phyloP scores from a whole-genome alignment of 2,888 invertebrate genomes.

The Achlya flavicornis region DNA sequence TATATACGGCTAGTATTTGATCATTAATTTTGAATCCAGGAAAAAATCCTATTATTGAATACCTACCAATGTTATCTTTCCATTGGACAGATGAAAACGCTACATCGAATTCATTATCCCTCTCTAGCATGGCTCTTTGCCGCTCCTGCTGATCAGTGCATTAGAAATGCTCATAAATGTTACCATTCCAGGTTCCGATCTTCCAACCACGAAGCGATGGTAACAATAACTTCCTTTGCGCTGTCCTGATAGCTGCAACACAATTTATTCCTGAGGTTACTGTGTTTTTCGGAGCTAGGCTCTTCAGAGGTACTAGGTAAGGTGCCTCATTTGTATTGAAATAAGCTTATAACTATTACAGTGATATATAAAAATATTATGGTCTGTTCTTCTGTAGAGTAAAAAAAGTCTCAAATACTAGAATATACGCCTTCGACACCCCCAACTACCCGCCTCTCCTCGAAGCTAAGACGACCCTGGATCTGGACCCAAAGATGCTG shows the following conservation, averaged over 20 bases:
- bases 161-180: neutral
- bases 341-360: neutral
- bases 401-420: constrained; percentile 89
- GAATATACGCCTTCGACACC: constrained; percentile 92
- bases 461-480: constrained; percentile 84
- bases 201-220: constrained; percentile 98
- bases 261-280: constrained; percentile 96
- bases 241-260: constrained; percentile 94
- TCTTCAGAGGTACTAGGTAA: constrained; percentile 92
- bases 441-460: constrained; percentile 94
- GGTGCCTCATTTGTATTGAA: neutral
- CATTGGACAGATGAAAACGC: too few species aligned
- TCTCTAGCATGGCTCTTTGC: too few species aligned
- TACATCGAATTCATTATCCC: too few species aligned
- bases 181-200: constrained; percentile 89
- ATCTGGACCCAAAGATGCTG: constrained; percentile 87
- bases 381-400: constrained; percentile 80
- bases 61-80: too few species aligned
- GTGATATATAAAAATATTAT: neutral
- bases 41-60: too few species aligned
- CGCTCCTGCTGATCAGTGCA: too few species aligned
- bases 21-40: too few species aligned
- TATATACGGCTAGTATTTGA: too few species aligned
- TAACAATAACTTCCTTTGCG: constrained; percentile 94
- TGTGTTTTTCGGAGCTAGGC: constrained; percentile 94